These are phyloP conservation scores for Phymanthus crucifer DNA, from an alignment of 92 coral and sea anemone species.

Conservation along the genomic window DNA sequence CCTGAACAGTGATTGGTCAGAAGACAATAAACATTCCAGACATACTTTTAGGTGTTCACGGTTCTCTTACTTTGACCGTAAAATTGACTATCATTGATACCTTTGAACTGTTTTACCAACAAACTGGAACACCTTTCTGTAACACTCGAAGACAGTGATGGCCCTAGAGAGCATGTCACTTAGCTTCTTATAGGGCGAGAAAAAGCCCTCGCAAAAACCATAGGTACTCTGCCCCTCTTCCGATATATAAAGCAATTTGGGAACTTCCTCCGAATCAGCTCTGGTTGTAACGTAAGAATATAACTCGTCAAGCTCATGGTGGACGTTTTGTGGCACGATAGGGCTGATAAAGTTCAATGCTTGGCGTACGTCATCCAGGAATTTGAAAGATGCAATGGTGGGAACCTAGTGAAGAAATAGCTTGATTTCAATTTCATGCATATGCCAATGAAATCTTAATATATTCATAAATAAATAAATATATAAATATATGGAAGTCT, in stretches of 20 bases:
- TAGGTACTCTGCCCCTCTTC: not conserved
- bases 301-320: not conserved
- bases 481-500: no score
- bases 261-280: not conserved
- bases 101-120: constrained; percentile 6
- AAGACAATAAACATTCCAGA: no score
- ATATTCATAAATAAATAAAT: no score
- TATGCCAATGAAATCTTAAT: not conserved
- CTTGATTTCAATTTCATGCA: no score
- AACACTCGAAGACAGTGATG: not conserved
- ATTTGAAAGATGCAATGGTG: not conserved
- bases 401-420: no score
- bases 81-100: not conserved
- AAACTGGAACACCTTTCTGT: constrained; percentile 15
- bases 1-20: no score
- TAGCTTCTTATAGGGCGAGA: not conserved
- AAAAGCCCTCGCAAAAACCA: not conserved
- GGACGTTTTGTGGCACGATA: not conserved
- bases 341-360: not conserved
- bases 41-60: no score
- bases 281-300: not conserved
- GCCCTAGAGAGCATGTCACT: not conserved
- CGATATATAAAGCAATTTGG: not conserved
- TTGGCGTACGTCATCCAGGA: not conserved
- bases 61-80: no score